A percentile compares a stretch with the other conserved stretches of the same genome.
phyloP scores from a whole-genome alignment of 2,888 invertebrate genomes.

The Drosophila cyrtoloma region DNA sequence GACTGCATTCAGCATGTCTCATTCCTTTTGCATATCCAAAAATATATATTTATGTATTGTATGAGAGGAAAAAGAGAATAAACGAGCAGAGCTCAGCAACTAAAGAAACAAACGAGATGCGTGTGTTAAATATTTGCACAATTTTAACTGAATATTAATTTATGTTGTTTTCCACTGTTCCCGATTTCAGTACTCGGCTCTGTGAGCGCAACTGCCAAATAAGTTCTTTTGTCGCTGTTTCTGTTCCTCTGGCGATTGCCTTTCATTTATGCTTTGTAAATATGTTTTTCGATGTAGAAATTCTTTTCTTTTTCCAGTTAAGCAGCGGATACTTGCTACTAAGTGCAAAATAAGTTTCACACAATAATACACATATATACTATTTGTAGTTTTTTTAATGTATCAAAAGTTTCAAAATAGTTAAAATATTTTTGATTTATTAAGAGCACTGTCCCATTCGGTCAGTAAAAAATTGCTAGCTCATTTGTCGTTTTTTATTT shows the following conservation, averaged over 20 bases:
- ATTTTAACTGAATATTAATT: conserved; percentile 80
- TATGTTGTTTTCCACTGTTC: conserved; percentile 58
- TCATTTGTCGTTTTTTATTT: conserved; percentile 39
- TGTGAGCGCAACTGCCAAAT: conserved; percentile 22
- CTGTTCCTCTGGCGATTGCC: background rate
- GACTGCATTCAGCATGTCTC: conserved; percentile 9
- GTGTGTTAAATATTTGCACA: conserved; percentile 71
- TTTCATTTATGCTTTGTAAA: background rate
- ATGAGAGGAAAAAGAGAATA: conserved; percentile 22
- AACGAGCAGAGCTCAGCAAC: conserved; percentile 21
- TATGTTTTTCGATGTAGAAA: background rate
- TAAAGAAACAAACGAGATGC: conserved; percentile 43
- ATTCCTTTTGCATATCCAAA: conserved; percentile 7
- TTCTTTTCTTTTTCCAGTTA: background rate
- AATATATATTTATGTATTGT: conserved; percentile 10
- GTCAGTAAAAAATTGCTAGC: background rate
- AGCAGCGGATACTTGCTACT: background rate
- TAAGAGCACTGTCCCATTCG: conserved; percentile 22
- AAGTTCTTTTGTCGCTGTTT: background rate
- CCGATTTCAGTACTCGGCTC: conserved; percentile 17
- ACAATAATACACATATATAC: background rate
- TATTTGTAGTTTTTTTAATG: background rate
- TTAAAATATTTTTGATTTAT: background rate
- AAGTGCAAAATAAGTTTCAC: background rate
- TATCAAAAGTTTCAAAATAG: background rate